Percentiles rank a stretch among this genome's conserved stretches.
phyloP scores from a whole-genome alignment of 2,797 vertebrate species.

The Urosaurus nigricauda region DNA sequence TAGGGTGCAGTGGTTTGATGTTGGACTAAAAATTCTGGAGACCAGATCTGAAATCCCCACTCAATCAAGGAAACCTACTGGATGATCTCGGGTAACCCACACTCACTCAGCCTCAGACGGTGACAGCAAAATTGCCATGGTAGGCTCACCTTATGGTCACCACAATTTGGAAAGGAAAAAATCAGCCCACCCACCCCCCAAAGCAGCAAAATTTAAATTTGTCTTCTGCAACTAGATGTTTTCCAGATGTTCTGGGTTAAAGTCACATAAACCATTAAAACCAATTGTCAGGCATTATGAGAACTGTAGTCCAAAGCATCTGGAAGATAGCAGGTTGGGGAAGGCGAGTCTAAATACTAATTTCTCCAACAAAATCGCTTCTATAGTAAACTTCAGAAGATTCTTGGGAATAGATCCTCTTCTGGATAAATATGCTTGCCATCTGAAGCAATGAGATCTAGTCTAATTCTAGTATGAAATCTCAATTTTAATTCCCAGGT shows the following conservation, averaged over 20 bases:
- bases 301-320: not conserved
- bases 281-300: not conserved
- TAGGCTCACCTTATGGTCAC: too few species aligned
- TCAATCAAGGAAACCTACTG: too few species aligned
- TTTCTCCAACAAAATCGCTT: not conserved
- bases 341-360: not conserved
- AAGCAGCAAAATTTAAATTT: too few species aligned
- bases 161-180: too few species aligned
- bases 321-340: not conserved
- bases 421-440: conserved; percentile 10
- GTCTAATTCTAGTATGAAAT: conserved; percentile 64
- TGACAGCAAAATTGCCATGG: too few species aligned
- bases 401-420: not conserved
- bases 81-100: too few species aligned
- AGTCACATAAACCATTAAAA: not conserved
- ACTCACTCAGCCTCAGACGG: too few species aligned
- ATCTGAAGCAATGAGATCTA: conserved; percentile 28
- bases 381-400: not conserved
- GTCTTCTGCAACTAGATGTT: too few species aligned
- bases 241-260: not conserved
- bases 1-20: too few species aligned
- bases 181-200: too few species aligned
- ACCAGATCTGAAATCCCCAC: too few species aligned
- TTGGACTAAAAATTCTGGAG: too few species aligned
- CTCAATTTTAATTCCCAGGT: conserved; percentile 12